Base-by-base conservation (phyloP, 2,888 invertebrate species). In the Cantharis rufa region DNA sequence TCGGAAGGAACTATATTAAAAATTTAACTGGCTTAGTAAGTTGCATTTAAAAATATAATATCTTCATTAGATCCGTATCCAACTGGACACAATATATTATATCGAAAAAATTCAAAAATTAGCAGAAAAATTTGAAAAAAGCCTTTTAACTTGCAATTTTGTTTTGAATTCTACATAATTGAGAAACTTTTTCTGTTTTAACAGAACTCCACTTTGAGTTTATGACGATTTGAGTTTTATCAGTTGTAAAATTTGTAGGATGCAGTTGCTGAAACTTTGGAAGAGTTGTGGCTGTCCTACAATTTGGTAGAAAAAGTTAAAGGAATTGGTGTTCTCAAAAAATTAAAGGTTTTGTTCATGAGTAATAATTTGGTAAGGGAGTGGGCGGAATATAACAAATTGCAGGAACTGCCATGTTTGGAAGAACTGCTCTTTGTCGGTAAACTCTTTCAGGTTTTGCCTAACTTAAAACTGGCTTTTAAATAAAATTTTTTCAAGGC, bases 261-360 rank as follows among this genome's bases (percentile, higher is more conserved):
- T 89, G 92, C 92, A 0, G 90, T 98, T 7, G 94, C 93, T 0
- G 98, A 98, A 15, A 95, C 95, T 0, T 87, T 98, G 28, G 96
- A 97, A 86, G 95, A 98, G 86, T 88, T 98, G 1, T 98, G 98
- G 98, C 93, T 98, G 71, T 98, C 98, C 0, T 98, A 98, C 86
- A 98, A 98, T 87, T 88, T 93, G 62, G 94, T 98, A 72, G 98
- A 98, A 84, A 98, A 97, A 88, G 89, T 97, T 62, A 98, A 97
- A 89, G 97, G 97, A 0, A 91, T 97, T 1, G 93, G 92, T 71
- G 92, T 92, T 0, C 89, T 98, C 82, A 94, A 94, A 85, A 96
- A 93, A 74, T 87, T 98, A 0, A 94, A 92, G 86, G 95, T 97
- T 0, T 89, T 96, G 1, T 95, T 95, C 82, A 93, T 96, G 90